Evolutionary conservation across 2,888 invertebrate species (phyloP), one percentile per base, ranked within the genome.

Genomic region (Synergus japonicus): DNA sequence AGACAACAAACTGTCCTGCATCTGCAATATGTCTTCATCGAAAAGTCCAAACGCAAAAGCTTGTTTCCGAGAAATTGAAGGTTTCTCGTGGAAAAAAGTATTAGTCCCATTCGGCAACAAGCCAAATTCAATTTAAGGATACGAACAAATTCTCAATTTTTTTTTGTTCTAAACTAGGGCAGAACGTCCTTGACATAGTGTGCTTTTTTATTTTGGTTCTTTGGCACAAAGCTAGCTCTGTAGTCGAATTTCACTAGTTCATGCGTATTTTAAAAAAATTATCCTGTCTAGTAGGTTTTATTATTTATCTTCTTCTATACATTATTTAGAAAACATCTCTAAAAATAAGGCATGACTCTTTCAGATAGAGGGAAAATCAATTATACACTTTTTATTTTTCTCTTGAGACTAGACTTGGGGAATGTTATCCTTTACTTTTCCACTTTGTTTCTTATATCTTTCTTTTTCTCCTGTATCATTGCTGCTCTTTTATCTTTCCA

Each of bases 1-100:
- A 73, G 73, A 54, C 73, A 73, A 73, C 54, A 73, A 73, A 73
- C 73, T 54, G 5, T 41, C 73, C 37, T 49, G 73, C 49, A 73
- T 73, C 73, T 54, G 37, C 54, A 73, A 4, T 37, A n/a, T 73
- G 15, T 73, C 54, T 54, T 10, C 7, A 49, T 49, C 66, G 44
- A 67, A 18, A 44, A 44, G 18, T 1, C n/a, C 44, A 43, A 41
- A 49, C 13, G 37, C 13, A 63, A 60, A 18, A 18, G n/a, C 18
- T 65, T 65, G 22, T 41, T 65, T 15, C 4, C 12, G 46, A 46
- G 8, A 63, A 63, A 63, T 63, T 60, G 18, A 60, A 60, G 9
- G n/a, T 18, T 60, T 60, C 18, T 63, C 63, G 22, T 63, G 12
- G 46, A 12, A 46, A 46, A 46, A 8, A 46, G 8, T 58, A 58